Conservation (phyloP, 2,888 invertebrate genomes). For the Drosophila demipolita region DNA sequence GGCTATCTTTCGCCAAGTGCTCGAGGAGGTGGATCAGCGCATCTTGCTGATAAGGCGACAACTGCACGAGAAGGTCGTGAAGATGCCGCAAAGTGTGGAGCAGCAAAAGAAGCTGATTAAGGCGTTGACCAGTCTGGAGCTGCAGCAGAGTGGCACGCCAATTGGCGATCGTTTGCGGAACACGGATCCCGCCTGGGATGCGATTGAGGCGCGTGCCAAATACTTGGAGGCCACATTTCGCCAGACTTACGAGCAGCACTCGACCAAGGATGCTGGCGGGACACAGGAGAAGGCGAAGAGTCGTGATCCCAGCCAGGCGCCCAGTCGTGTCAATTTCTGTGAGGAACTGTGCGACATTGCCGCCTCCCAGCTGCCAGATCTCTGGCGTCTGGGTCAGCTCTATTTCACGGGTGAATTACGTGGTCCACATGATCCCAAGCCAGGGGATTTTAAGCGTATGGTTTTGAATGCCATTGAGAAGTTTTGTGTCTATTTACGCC, state of each 20-base stretch:
- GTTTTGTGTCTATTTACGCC: slow-evolving; percentile 90
- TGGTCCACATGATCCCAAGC: slow-evolving; percentile 91
- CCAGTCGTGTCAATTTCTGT: slow-evolving; percentile 90
- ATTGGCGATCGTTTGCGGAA: slow-evolving; percentile 83
- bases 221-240: slow-evolving; percentile 87
- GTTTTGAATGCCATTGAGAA: slow-evolving; percentile 91
- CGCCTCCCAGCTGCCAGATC: slow-evolving; percentile 92
- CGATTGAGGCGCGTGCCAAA: slow-evolving; percentile 93
- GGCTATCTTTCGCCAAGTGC: slow-evolving; percentile 93
- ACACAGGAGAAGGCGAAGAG: slow-evolving; percentile 82
- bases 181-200: slow-evolving; percentile 98
- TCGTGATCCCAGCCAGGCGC: slow-evolving; percentile 84
- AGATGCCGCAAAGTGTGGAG: slow-evolving; percentile 96
- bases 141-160: slow-evolving; percentile 82
- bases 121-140: slow-evolving; percentile 90
- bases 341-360: slow-evolving; percentile 92
- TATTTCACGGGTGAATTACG: slow-evolving; percentile 96
- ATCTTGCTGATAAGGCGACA: slow-evolving; percentile 93
- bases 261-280: slow-evolving; percentile 78
- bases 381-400: slow-evolving; percentile 97
- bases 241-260: slow-evolving; percentile 83
- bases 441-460: slow-evolving; percentile 93
- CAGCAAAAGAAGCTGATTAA: slow-evolving; percentile 98
- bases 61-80: slow-evolving; percentile 92
- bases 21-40: slow-evolving; percentile 95